A percentile compares a stretch with the other conserved stretches of the same genome.
These are phyloP conservation scores for Prietella phreatophila DNA, from an alignment of 2,113 vertebrate species.

Conservation along the genomic window DNA sequence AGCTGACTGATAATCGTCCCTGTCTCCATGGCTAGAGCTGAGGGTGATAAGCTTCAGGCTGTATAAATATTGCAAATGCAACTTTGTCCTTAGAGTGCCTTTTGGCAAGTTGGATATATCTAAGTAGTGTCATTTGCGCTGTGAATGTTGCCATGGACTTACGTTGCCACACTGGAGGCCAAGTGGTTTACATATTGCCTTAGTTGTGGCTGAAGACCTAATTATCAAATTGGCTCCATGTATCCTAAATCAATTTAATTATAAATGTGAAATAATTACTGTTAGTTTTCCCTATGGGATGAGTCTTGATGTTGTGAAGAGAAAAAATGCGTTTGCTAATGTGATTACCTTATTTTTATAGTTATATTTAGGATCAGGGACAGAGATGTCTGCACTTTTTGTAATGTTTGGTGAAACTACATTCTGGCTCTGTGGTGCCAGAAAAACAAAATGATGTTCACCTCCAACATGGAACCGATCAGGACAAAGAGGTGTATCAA, in stretches of 20 bases:
- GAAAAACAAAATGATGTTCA: not conserved
- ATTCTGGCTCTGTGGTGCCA: not conserved
- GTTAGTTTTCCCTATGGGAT: not conserved
- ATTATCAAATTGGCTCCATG: not conserved
- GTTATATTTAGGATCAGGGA: not conserved
- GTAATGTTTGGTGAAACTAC: not conserved
- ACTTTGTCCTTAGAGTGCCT: slow-evolving; percentile 32
- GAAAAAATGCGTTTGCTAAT: not conserved
- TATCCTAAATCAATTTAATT: not conserved
- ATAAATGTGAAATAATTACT: not conserved
- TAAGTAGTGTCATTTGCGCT: slow-evolving; percentile 34
- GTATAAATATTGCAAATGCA: slow-evolving; percentile 41
- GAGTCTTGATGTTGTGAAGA: not conserved
- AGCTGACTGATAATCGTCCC: slow-evolving; percentile 21
- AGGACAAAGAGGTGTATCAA: not conserved
- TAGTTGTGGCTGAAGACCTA: not conserved
- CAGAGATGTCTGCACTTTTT: not conserved
- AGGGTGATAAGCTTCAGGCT: slow-evolving; percentile 15
- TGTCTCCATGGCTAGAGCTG: not conserved
- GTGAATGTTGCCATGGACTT: slow-evolving; percentile 32
- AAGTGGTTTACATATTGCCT: slow-evolving; percentile 11
- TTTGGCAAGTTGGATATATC: slow-evolving; percentile 27
- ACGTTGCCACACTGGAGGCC: slow-evolving; percentile 19
- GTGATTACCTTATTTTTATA: not conserved
- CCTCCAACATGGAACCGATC: not conserved